These are phyloP conservation scores for Theonella swinhoei DNA, from an alignment of 37 sponge, comb jelly and placozoan genomes.

Conservation along the genomic window DNA sequence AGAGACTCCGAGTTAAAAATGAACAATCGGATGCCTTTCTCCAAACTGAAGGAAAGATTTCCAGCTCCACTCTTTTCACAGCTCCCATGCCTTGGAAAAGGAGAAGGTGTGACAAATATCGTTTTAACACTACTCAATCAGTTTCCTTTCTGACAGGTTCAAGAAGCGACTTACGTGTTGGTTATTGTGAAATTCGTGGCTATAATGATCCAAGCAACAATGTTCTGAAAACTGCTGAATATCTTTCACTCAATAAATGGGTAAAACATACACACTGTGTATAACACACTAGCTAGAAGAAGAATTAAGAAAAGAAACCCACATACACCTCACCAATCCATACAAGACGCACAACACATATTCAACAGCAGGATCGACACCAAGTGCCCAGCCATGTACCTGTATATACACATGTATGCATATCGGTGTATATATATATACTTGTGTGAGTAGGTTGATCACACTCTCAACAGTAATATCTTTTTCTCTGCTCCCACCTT, in stretches of 20 bases:
- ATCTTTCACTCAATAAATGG: constrained; percentile 31
- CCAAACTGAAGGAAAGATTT: constrained; percentile 17
- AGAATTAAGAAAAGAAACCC: too few relatives aligned
- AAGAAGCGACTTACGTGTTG: not conserved
- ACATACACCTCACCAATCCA: too few relatives aligned
- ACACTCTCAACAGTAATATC: too few relatives aligned
- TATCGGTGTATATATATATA: too few relatives aligned
- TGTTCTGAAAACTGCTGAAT: constrained; percentile 55
- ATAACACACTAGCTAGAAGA: too few relatives aligned
- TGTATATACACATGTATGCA: too few relatives aligned
- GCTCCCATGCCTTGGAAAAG: constrained; percentile 2
- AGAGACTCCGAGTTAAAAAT: constrained; percentile 38
- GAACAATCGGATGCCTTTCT: constrained; percentile 2
- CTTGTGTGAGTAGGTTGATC: too few relatives aligned
- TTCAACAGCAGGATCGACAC: too few relatives aligned
- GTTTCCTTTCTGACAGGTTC: not conserved
- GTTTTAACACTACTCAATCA: not conserved
- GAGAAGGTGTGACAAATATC: not conserved
- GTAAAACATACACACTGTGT: constrained; percentile 5
- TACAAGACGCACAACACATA: too few relatives aligned
- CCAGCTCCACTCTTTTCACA: constrained; percentile 6
- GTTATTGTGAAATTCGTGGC: constrained; percentile 53
- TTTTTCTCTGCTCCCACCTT: too few relatives aligned
- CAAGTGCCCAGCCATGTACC: too few relatives aligned
- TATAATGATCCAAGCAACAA: constrained; percentile 21